Base-by-base conservation (phyloP, 2,797 vertebrate species). In the Xenentodon cancila region DNA sequence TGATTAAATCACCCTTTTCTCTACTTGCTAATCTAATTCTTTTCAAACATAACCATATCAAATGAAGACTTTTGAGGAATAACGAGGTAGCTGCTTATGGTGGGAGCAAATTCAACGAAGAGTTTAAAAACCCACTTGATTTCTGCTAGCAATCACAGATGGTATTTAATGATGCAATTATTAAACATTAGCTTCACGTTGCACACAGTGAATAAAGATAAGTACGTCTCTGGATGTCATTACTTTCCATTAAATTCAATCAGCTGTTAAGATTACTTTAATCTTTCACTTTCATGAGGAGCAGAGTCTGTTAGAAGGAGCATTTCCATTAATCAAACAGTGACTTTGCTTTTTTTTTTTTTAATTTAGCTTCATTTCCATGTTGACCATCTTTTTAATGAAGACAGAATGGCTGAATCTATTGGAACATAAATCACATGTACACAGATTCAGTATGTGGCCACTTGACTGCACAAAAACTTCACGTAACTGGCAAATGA, bases 131-230 rank as follows among this genome's bases (percentile, higher is more conserved):
- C 58, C 34, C 43, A 59, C 46, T 73, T 58, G 52, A 80, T 70
- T 79, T 70, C 49, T 67, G 76, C 71, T 68, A 71, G 53, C 48
- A 73, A 30, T 72, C 80, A 74, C 86, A 89, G 82, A 84, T 82
- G 78, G 80, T 60, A 65, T 60, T 52, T 71, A 74, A 81, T 81
- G 77, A 82, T 25, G 53, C 74, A 74, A 84, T 84, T 85, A 82
- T 74, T 68, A 75, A 53, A 71, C 52, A 80, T 80, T 78, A 71
- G 60, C 30, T 71, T 52, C 27, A 65, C 21, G 34, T 60, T 68
- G 30, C 56, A 57, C 72, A 54, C 46, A 48, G 59, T 55, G 68
- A 85, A 73, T 70, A 58, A 64, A 75, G 66, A 84, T 75, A 64
- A 76, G 68, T 47, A 18, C 43, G 19, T 77, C 64, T 65, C 55